Base-by-base conservation (phyloP, 2,797 vertebrate genomes). In the Euphonia xanthogaster region DNA sequence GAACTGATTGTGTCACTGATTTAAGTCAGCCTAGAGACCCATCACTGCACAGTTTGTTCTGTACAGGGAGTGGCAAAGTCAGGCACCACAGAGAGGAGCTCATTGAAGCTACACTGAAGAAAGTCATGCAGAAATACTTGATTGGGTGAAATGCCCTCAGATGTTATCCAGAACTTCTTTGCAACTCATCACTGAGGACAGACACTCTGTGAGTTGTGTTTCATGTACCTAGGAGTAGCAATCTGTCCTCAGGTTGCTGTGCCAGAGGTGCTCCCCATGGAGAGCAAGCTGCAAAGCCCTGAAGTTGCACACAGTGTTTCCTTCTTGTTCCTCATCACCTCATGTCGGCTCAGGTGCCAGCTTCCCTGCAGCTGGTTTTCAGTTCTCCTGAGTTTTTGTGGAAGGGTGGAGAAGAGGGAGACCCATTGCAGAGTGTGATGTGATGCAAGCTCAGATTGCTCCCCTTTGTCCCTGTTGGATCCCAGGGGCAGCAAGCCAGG, bases 191-290 rank as follows among this genome's bases (percentile, higher is more conserved):
- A 8, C n/a, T 35, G 16, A 42, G 33, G 42, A 31, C 6, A n/a
- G 9, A 12, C 0, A 0, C 18, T 48, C 39, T 1, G 0, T 7
- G 14, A 73, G 7, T 27, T 53, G 18, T 1, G 5, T 15, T 73
- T 28, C 40, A 2, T 1, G 0, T 33, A 20, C 21, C 45, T 10
- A 39, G 18, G 23, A 39, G n/a, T 0, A 58, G 9, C 2, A 0
- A 30, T 25, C 42, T 9, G 9, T 37, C 33, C 51, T 31, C 40
- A 33, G 48, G 31, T 45, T 25, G 3, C 37, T 4, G 21, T 9
- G 8, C 10, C 33, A 21, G 30, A 62, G 30, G 8, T 15, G 18
- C 5, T 81, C 17, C 24, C 50, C 27, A 3, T 1, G 7, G 28
- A 70, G 71, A 73, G 23, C 31, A 39, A 31, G 27, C 6, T 3